Conservation (phyloP, 2,797 vertebrate species). For the Catamblyrhynchus diadema region DNA sequence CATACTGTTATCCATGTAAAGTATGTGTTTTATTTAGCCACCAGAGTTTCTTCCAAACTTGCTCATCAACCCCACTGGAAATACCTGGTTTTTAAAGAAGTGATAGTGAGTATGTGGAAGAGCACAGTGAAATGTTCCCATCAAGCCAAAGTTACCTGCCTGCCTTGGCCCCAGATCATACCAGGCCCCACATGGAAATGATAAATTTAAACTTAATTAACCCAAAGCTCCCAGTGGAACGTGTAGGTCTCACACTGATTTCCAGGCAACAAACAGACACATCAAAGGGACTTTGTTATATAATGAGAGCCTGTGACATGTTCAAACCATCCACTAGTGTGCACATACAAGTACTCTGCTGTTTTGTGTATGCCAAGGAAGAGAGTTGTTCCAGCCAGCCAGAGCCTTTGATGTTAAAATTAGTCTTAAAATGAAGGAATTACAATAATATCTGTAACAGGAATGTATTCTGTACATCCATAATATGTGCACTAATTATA, state of each 20-base stretch:
- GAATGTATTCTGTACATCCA: background rate
- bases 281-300: slow-evolving; percentile 2
- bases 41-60: background rate
- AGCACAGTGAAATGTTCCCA: background rate
- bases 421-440: background rate
- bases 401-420: background rate
- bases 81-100: background rate
- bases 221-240: background rate
- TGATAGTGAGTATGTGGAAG: background rate
- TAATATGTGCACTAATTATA: background rate
- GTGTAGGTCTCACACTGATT: background rate
- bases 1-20: background rate
- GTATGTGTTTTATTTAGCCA: background rate
- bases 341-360: background rate
- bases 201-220: background rate
- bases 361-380: background rate
- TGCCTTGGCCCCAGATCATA: background rate
- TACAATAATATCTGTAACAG: background rate
- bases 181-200: background rate
- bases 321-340: background rate
- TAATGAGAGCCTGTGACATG: background rate
- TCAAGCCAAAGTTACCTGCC: background rate
- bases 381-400: background rate
- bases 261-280: background rate
- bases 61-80: background rate